These are phyloP conservation scores for Drosophila baimaii DNA, from an alignment of 1,140 invertebrate species.

Conservation along the genomic window DNA sequence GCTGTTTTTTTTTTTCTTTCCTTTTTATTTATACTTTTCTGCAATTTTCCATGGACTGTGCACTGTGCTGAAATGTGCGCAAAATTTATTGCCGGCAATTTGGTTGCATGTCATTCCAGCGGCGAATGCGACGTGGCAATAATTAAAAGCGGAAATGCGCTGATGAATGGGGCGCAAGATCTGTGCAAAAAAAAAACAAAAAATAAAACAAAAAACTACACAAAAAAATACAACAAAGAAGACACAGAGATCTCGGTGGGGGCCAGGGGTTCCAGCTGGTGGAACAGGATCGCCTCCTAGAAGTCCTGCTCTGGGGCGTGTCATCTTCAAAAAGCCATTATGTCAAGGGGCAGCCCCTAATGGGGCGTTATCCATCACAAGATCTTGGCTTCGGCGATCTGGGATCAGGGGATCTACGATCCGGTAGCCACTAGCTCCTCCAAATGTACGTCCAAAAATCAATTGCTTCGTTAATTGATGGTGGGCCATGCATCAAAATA, in stretches of 20 bases:
- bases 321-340: constrained; percentile 28
- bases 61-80: constrained; percentile 65
- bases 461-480: constrained; percentile 74
- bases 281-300: background rate
- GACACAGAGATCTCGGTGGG: background rate
- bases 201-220: background rate
- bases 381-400: constrained; percentile 16
- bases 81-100: constrained; percentile 81
- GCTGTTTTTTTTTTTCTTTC: constrained; percentile 5
- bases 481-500: constrained; percentile 73
- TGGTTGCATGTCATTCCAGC: constrained; percentile 78
- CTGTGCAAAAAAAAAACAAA: background rate
- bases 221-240: background rate
- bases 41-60: constrained; percentile 22
- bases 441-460: constrained; percentile 47
- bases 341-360: constrained; percentile 48
- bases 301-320: constrained; percentile 19
- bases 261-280: background rate
- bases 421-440: constrained; percentile 2
- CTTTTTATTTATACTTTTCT: background rate
- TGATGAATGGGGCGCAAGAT: constrained; percentile 56
- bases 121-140: constrained; percentile 69
- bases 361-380: constrained; percentile 62
- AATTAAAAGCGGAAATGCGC: constrained; percentile 79
- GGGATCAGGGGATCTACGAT: background rate